phyloP scores from a whole-genome alignment of 2,797 vertebrate species.

The Dendrocincla tyrannina region DNA sequence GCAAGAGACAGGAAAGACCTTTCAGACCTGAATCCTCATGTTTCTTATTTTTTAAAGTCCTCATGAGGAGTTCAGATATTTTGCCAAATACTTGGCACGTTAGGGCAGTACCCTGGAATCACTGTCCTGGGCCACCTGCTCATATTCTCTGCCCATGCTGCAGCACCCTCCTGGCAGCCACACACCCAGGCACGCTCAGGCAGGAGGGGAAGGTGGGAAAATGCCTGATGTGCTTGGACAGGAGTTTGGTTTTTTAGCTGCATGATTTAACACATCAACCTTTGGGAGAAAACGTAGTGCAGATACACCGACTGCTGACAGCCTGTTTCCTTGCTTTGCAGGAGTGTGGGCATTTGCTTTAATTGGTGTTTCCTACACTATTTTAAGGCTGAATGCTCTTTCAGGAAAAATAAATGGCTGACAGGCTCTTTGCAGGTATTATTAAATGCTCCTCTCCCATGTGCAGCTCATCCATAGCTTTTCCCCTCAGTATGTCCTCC shows the following conservation, averaged over 20 bases:
- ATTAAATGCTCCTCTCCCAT: not conserved
- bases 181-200: accelerated
- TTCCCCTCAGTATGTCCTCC: not conserved
- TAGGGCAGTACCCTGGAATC: accelerated
- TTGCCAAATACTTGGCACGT: accelerated
- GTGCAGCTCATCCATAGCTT: not conserved
- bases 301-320: not conserved
- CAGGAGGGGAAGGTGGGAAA: not conserved
- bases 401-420: not conserved
- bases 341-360: not conserved
- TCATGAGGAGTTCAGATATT: not conserved
- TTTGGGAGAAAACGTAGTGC: not conserved
- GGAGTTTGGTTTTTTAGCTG: not conserved
- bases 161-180: not conserved
- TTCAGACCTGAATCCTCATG: not conserved
- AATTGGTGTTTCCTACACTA: not conserved
- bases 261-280: not conserved
- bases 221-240: accelerated
- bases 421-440: not conserved
- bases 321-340: not conserved
- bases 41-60: not conserved
- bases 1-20: not conserved
- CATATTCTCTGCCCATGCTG: accelerated
- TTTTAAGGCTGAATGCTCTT: not conserved
- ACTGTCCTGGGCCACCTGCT: not conserved